Evolutionary conservation across 2,888 invertebrate genomes (phyloP).

Genomic region (Molorchus minor): DNA sequence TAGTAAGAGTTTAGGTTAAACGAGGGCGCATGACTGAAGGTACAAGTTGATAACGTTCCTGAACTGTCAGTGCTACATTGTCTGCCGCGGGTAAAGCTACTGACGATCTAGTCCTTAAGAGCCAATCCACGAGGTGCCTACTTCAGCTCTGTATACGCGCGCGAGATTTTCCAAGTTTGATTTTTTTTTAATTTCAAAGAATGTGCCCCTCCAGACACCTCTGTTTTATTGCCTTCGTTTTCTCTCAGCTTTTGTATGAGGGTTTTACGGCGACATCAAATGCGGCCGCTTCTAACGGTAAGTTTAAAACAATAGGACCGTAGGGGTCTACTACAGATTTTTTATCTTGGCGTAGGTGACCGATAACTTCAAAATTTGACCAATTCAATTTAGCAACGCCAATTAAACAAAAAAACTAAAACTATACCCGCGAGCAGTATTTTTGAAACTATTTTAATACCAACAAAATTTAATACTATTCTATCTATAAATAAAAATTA

Average conservation of each 20-base stretch:
- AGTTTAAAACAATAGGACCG: constrained; percentile 46
- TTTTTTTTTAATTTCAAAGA: background rate
- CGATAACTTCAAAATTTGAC: constrained; percentile 12
- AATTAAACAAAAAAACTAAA: too few relatives aligned
- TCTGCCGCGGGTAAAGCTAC: constrained; percentile 46
- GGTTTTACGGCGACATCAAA: constrained; percentile 49
- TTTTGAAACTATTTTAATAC: too few relatives aligned
- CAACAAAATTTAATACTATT: too few relatives aligned
- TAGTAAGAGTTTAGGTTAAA: constrained; percentile 49
- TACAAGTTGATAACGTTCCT: constrained; percentile 53
- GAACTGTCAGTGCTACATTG: constrained; percentile 56
- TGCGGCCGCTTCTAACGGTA: constrained; percentile 55
- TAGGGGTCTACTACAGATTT: constrained; percentile 50
- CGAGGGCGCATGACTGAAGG: constrained; percentile 59
- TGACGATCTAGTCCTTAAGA: constrained; percentile 42
- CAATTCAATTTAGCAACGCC: too few relatives aligned
- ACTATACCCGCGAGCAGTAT: too few relatives aligned
- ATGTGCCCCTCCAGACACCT: constrained; percentile 1
- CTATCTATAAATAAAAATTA: too few relatives aligned
- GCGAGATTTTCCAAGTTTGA: background rate
- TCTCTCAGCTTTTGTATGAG: constrained; percentile 45
- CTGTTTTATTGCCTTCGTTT: constrained; percentile 36
- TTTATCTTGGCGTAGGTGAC: constrained; percentile 56
- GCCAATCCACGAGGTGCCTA: constrained; percentile 50
- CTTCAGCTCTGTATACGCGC: constrained; percentile 12